phyloP scores from a whole-genome alignment of 1,140 invertebrate species.

The Psix sp. region DNA sequence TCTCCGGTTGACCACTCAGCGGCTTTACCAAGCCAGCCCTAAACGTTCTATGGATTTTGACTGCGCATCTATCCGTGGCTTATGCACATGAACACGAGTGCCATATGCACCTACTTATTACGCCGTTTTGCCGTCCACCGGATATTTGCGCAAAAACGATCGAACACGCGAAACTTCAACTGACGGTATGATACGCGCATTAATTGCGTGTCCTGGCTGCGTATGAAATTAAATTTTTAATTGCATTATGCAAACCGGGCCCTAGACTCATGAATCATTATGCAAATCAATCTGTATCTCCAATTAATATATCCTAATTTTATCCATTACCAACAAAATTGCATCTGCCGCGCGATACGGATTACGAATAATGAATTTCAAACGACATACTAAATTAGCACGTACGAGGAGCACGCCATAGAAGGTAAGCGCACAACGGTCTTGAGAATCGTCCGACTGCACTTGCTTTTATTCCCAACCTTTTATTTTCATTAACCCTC shows the following conservation, averaged over 20 bases:
- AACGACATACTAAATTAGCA: conserved; percentile 70
- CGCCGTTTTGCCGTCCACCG: conserved; percentile 29
- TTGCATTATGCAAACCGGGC: conserved; percentile 30
- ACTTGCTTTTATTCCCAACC: conserved; percentile 33
- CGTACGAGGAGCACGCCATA: conserved; percentile 63
- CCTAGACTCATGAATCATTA: conserved; percentile 42
- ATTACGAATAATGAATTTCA: conserved; percentile 54
- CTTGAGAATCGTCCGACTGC: conserved; percentile 32
- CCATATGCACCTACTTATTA: conserved; percentile 56
- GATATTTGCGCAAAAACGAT: conserved; percentile 46
- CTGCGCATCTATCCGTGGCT: conserved; percentile 63
- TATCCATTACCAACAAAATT: conserved; percentile 39
- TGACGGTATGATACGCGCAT: conserved; percentile 31
- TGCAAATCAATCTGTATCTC: conserved; percentile 31
- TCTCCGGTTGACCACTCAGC: conserved; percentile 71
- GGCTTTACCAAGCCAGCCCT: conserved; percentile 59
- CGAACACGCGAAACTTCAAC: conserved; percentile 37
- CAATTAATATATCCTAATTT: conserved; percentile 51
- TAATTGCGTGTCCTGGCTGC: conserved; percentile 29
- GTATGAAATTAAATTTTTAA: conserved; percentile 33
- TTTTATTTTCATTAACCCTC: conserved; percentile 43
- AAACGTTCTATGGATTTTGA: conserved; percentile 66
- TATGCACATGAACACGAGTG: conserved; percentile 54
- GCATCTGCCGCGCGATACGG: conserved; percentile 16
- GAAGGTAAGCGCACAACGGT: conserved; percentile 62